These are phyloP conservation scores for Nothoprocta perdicaria DNA, from an alignment of 2,113 vertebrate species.

Conservation along the genomic window DNA sequence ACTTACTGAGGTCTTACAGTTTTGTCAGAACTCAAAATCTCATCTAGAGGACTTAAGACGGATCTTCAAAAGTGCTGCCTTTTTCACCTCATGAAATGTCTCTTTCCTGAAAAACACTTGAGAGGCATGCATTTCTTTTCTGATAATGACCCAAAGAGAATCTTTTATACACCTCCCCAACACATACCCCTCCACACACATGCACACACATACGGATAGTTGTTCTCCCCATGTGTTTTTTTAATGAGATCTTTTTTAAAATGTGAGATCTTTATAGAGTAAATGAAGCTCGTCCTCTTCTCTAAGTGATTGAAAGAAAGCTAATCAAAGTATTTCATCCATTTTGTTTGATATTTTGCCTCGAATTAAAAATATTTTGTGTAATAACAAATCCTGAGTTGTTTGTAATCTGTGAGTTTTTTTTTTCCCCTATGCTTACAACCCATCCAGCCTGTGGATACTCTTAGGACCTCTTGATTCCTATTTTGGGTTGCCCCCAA, in stretches of 20 bases:
- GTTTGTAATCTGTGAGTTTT: neutral
- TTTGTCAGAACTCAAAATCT: neutral
- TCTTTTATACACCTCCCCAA: no score
- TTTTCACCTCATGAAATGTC: neutral
- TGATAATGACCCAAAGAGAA: neutral
- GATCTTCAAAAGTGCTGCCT: neutral
- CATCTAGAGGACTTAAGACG: neutral
- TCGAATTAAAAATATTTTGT: slow-evolving; percentile 40
- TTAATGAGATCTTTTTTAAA: neutral
- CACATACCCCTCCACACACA: no score
- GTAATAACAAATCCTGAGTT: neutral
- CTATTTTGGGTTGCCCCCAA: no score
- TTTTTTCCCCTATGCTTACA: no score
- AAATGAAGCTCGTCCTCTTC: neutral
- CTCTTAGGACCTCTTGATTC: no score
- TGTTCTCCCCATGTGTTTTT: neutral
- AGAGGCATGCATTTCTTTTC: neutral
- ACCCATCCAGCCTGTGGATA: no score
- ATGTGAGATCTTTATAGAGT: neutral
- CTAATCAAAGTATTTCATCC: neutral
- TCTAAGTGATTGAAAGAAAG: neutral
- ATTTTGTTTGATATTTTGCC: neutral
- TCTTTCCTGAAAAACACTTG: neutral
- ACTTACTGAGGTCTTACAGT: neutral
- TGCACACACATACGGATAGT: no score